Conservation (phyloP, 1,140 invertebrate genomes). For the Dreissena polymorpha region DNA sequence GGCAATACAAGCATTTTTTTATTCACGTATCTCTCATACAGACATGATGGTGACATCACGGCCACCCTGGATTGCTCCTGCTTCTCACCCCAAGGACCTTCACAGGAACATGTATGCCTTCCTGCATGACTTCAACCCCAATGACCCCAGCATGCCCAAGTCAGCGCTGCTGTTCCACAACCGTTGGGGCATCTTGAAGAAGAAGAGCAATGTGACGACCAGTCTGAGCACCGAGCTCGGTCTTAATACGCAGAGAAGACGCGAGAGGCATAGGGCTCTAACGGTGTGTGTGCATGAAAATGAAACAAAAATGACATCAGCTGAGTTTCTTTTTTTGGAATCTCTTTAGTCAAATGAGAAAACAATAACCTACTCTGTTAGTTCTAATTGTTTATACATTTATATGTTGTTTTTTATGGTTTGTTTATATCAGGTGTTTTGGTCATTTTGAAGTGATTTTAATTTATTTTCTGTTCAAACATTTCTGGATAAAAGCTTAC, state of each 20-base stretch:
- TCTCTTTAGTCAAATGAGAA: too few species aligned
- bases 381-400: too few species aligned
- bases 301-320: too few species aligned
- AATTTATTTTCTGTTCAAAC: too few species aligned
- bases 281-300: conserved; percentile 57
- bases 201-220: conserved; percentile 56
- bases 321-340: too few species aligned
- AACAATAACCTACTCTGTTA: too few species aligned
- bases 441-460: too few species aligned
- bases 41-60: conserved; percentile 53
- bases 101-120: conserved; percentile 70
- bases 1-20: too few species aligned
- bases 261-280: conserved; percentile 65
- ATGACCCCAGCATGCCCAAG: conserved; percentile 70
- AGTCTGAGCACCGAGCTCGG: conserved; percentile 70
- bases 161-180: conserved; percentile 68
- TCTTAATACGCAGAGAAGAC: conserved; percentile 60
- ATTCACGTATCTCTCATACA: neutral
- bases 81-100: conserved; percentile 72
- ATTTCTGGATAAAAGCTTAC: too few species aligned
- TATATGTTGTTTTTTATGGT: too few species aligned
- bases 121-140: conserved; percentile 71
- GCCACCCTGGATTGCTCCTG: conserved; percentile 70
- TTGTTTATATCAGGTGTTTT: too few species aligned
- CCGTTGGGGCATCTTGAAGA: conserved; percentile 72